phyloP scores from a whole-genome alignment of 1,140 invertebrate species.

The Drosophila pachea region DNA sequence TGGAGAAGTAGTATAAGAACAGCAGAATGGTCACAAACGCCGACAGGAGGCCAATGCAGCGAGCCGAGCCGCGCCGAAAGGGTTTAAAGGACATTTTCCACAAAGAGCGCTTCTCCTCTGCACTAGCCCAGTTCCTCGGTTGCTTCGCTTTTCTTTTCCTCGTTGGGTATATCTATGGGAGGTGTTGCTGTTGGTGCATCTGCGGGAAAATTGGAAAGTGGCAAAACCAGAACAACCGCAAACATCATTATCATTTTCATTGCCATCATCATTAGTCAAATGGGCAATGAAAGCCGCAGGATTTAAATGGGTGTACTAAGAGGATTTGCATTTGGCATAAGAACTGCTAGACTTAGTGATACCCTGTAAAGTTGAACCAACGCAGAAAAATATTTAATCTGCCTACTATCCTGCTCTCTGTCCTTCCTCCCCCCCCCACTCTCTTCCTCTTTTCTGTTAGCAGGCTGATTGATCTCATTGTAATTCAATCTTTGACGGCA shows the following conservation, averaged over 20 bases:
- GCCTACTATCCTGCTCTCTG: too few species aligned
- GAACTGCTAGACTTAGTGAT: neutral
- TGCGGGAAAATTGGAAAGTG: conserved; percentile 15
- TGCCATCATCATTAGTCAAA: neutral
- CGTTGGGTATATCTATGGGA: conserved; percentile 1
- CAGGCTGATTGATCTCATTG: too few species aligned
- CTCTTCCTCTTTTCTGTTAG: too few species aligned
- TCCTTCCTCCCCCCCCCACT: too few species aligned
- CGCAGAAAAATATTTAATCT: neutral
- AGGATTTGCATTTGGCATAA: neutral
- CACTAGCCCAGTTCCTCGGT: neutral
- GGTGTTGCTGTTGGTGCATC: conserved; percentile 40
- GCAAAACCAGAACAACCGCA: neutral
- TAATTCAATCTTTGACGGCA: conserved; percentile 2
- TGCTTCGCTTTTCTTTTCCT: conserved; percentile 4
- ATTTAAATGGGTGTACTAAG: neutral
- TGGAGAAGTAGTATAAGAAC: conserved; percentile 78
- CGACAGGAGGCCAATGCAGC: conserved; percentile 74
- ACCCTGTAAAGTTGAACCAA: too few species aligned
- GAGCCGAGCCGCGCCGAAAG: conserved; percentile 76
- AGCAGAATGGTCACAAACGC: conserved; percentile 76
- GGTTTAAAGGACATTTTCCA: conserved; percentile 73
- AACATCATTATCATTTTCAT: conserved; percentile 5
- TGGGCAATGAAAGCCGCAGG: neutral
- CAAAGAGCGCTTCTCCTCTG: neutral